These are phyloP conservation scores for Drosophila ustulata DNA, from an alignment of 2,888 invertebrate genomes.

Conservation along the genomic window DNA sequence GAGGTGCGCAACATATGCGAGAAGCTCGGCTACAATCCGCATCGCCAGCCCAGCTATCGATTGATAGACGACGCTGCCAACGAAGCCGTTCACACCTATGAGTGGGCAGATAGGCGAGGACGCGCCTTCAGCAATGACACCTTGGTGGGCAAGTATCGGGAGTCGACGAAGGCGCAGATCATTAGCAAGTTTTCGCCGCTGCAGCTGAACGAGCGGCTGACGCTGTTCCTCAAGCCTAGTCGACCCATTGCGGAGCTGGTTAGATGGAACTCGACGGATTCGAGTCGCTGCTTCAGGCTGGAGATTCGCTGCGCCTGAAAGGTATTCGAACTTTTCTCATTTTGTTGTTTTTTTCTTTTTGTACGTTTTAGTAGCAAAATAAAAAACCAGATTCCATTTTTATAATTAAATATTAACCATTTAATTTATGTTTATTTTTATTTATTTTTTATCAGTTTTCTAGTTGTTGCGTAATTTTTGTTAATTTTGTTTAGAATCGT, in stretches of 20 bases:
- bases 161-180: constrained; percentile 82
- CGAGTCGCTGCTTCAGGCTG: constrained; percentile 81
- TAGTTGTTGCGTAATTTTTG: constrained; percentile 45
- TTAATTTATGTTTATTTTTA: constrained; percentile 45
- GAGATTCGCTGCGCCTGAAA: constrained; percentile 82
- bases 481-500: constrained; percentile 29
- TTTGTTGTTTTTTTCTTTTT: constrained; percentile 43
- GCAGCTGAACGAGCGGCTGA: constrained; percentile 80
- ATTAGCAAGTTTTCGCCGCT: constrained; percentile 83
- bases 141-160: constrained; percentile 75
- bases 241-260: constrained; percentile 83
- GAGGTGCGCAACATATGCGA: constrained; percentile 87
- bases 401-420: constrained; percentile 25
- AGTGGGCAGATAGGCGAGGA: constrained; percentile 67
- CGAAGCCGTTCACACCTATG: constrained; percentile 71
- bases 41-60: constrained; percentile 80
- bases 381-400: constrained; percentile 41
- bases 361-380: constrained; percentile 76
- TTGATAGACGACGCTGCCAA: constrained; percentile 80
- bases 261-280: constrained; percentile 83
- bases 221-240: constrained; percentile 83
- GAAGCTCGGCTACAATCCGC: constrained; percentile 87
- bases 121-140: constrained; percentile 70
- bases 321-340: neutral
- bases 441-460: constrained; percentile 62